phyloP scores from a whole-genome alignment of 1,140 invertebrate species.

The Paralvinella palmiformis region DNA sequence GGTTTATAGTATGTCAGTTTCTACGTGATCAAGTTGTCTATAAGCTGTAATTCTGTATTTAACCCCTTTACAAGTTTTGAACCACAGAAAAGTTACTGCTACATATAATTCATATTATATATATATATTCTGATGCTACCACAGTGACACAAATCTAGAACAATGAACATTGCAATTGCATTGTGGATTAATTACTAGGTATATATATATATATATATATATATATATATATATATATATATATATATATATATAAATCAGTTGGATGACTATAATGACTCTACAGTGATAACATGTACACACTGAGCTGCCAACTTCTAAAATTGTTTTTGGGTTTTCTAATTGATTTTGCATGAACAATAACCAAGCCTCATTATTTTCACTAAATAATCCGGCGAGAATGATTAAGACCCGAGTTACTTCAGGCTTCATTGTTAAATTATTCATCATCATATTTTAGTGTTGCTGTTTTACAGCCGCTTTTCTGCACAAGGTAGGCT shows the following conservation, averaged over 20 bases:
- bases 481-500: too few species aligned
- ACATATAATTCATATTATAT: too few species aligned
- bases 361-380: neutral
- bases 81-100: too few species aligned
- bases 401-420: neutral
- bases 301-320: neutral
- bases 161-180: neutral
- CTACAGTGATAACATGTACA: neutral
- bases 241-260: neutral
- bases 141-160: too few species aligned
- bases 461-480: too few species aligned
- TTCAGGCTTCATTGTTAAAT: neutral
- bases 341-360: neutral
- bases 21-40: conserved; percentile 34
- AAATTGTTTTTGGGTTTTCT: neutral
- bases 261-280: neutral
- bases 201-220: neutral
- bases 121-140: too few species aligned
- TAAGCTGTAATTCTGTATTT: conserved; percentile 43
- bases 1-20: conserved; percentile 40
- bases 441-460: too few species aligned
- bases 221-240: neutral
- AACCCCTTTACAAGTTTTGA: too few species aligned
- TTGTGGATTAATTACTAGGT: neutral
- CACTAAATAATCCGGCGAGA: neutral